These are phyloP conservation scores for Corvus cornix DNA, from an alignment of 2,113 vertebrate species.

Conservation along the genomic window DNA sequence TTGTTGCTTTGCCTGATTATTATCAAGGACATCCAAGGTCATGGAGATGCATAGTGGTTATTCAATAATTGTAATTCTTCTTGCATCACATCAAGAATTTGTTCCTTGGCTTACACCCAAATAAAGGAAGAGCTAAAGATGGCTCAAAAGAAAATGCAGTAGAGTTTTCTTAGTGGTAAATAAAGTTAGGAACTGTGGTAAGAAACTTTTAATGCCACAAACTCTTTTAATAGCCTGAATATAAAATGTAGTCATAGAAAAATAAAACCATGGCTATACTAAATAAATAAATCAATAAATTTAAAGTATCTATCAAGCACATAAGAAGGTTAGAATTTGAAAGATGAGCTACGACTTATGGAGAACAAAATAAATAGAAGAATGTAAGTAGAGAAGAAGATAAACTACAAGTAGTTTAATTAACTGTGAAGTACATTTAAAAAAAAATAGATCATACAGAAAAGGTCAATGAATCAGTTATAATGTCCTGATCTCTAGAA, in stretches of 20 bases:
- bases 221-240: not conserved
- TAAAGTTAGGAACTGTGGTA: not conserved
- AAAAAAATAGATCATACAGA: not conserved
- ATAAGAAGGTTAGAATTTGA: not conserved
- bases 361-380: not conserved
- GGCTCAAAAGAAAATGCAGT: not conserved
- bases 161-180: not conserved
- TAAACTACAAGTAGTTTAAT: not conserved
- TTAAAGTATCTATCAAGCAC: not conserved
- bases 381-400: not conserved
- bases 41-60: not conserved
- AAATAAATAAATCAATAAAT: not conserved
- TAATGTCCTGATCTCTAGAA: not conserved
- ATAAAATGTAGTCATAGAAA: not conserved
- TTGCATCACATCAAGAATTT: not conserved
- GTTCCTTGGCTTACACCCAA: not conserved
- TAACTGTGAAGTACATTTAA: not conserved
- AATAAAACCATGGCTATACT: not conserved
- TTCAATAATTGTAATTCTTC: not conserved
- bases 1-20: not conserved
- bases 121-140: not conserved
- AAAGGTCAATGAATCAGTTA: not conserved
- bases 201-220: not conserved
- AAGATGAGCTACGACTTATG: not conserved
- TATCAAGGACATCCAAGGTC: not conserved